Conservation (phyloP, 2,113 vertebrate species). For the Chinchilla lanigera region DNA sequence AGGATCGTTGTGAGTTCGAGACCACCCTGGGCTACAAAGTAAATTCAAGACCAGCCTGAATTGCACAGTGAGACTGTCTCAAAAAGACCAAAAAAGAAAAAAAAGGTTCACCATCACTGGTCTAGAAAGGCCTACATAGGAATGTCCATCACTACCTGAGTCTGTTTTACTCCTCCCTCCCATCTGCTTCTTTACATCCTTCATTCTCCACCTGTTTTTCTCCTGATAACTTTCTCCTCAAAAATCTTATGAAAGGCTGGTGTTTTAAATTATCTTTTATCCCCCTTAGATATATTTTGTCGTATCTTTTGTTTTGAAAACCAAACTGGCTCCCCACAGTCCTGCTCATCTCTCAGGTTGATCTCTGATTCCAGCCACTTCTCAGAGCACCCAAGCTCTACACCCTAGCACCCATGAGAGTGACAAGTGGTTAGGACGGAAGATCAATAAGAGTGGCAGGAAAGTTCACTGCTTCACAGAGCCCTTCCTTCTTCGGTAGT, state of each 20-base stretch:
- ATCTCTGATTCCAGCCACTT: not conserved
- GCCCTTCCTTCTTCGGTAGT: conserved; percentile 77
- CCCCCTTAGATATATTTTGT: not conserved
- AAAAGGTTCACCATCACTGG: not conserved
- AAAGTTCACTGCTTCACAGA: not conserved
- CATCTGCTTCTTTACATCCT: not conserved
- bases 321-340: not conserved
- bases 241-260: not conserved
- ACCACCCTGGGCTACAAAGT: no score
- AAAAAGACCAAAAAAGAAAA: no score
- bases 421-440: not conserved
- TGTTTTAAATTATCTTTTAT: not conserved
- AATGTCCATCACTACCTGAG: not conserved
- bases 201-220: not conserved
- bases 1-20: no score
- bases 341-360: not conserved
- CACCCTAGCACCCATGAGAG: not conserved
- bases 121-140: not conserved
- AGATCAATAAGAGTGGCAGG: not conserved
- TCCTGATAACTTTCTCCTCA: not conserved
- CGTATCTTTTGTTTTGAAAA: not conserved
- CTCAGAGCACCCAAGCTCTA: no score
- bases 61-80: no score
- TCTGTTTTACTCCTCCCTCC: no score
- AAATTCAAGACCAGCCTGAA: no score